A percentile compares a stretch with the other conserved stretches of the same genome.
Evolutionary conservation across 2,888 invertebrate genomes (phyloP).

Genomic region (Chaetogeoica ovagalla): DNA sequence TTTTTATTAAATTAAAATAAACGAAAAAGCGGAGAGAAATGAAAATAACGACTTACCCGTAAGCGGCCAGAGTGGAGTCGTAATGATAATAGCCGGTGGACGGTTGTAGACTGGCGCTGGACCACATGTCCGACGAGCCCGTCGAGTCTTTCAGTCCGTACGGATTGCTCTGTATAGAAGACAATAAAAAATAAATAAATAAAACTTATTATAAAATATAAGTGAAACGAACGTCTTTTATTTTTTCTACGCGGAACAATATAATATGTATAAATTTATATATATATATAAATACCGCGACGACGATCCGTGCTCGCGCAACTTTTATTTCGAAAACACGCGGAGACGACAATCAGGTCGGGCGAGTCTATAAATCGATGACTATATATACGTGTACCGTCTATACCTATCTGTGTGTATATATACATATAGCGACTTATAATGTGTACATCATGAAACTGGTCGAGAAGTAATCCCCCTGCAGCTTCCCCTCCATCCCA

Average conservation of each 20-base stretch:
- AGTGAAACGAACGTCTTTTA: conserved; percentile 12
- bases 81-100: conserved; percentile 91
- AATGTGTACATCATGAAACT: conserved; percentile 26
- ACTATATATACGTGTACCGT: background rate
- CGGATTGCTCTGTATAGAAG: conserved; percentile 79
- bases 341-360: conserved; percentile 48
- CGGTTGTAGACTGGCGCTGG: conserved; percentile 80
- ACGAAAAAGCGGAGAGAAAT: background rate
- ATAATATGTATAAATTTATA: conserved; percentile 2
- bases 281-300: conserved; percentile 1
- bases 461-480: conserved; percentile 44
- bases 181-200: conserved; percentile 52
- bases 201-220: background rate
- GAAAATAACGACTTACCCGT: conserved; percentile 73
- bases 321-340: conserved; percentile 29
- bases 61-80: conserved; percentile 88
- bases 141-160: conserved; percentile 83
- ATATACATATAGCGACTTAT: conserved; percentile 7
- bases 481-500: background rate
- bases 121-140: conserved; percentile 88
- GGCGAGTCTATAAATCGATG: conserved; percentile 50
- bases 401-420: background rate
- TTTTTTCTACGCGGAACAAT: conserved; percentile 15
- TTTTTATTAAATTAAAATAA: background rate
- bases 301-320: conserved; percentile 32